Evolutionary conservation across 1,140 invertebrate genomes (phyloP).

Genomic region (Philopotamus ludificatus): DNA sequence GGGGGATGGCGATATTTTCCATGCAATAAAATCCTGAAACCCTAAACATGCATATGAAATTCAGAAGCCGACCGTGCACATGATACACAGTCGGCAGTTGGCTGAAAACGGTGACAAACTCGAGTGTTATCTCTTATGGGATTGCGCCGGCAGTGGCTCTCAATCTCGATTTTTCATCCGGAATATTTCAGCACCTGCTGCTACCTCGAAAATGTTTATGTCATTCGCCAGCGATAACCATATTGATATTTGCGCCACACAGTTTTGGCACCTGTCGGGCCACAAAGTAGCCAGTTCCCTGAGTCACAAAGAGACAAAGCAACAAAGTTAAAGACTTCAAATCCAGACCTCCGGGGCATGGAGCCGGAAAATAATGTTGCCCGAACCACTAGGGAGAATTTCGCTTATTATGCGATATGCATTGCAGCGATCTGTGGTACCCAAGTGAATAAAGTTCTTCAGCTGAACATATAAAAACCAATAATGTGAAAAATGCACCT

Average conservation of each 20-base stretch:
- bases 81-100: background rate
- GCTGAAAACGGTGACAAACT: slow-evolving; percentile 3
- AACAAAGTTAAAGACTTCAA: slow-evolving; percentile 7
- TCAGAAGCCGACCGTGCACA: background rate
- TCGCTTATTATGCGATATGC: background rate
- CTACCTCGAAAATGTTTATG: background rate
- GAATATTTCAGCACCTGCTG: background rate
- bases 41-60: slow-evolving; percentile 19
- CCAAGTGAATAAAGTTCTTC: background rate
- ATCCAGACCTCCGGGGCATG: background rate
- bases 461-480: background rate
- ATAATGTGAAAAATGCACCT: background rate
- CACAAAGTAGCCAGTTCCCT: background rate
- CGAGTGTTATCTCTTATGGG: background rate
- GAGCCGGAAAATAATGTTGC: background rate
- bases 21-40: slow-evolving; percentile 26
- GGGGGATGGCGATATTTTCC: slow-evolving; percentile 31
- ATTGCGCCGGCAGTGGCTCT: background rate
- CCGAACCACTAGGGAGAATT: background rate
- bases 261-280: background rate
- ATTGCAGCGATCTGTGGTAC: background rate
- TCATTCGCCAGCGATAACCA: background rate
- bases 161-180: background rate
- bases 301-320: background rate
- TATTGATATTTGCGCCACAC: background rate